Evolutionary conservation across 1,140 invertebrate genomes (phyloP).

Genomic region (Bombus fervidus): DNA sequence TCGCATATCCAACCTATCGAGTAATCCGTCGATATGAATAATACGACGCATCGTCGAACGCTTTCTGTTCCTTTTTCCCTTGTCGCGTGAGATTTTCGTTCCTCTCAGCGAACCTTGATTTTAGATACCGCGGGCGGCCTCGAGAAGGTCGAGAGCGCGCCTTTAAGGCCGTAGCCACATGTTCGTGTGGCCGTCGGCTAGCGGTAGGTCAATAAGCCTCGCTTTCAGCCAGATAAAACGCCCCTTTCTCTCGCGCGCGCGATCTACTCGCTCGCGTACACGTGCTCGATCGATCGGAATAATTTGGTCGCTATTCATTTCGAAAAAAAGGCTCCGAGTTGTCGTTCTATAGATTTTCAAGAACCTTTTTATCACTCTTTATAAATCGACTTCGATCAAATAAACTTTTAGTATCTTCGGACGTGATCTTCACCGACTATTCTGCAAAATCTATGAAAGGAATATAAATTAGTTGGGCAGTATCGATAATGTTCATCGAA

Average conservation of each 20-base stretch:
- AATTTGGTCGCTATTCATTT: too few relatives aligned
- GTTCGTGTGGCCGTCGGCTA: conserved; percentile 36
- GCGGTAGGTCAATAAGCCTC: conserved; percentile 69
- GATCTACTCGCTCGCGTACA: conserved; percentile 9
- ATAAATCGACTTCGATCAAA: too few relatives aligned
- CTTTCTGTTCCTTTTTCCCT: neutral
- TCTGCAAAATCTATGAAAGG: neutral
- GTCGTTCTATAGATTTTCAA: too few relatives aligned
- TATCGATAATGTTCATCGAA: neutral
- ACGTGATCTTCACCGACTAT: neutral
- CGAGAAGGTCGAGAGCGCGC: conserved; percentile 54
- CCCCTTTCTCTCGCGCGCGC: conserved; percentile 58
- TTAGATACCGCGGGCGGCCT: conserved; percentile 36
- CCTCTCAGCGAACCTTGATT: conserved; percentile 24
- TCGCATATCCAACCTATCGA: neutral
- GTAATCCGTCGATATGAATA: conserved; percentile 1
- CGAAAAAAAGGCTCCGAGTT: too few relatives aligned
- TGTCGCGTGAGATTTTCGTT: conserved; percentile 5
- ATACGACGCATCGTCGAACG: neutral
- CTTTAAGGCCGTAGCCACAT: conserved; percentile 46
- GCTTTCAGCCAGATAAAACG: conserved; percentile 65
- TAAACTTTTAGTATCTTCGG: too few relatives aligned
- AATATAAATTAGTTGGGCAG: neutral
- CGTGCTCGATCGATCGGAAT: conserved; percentile 19
- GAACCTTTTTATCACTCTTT: too few relatives aligned